These are phyloP conservation scores for Rhombomys opimus DNA, from an alignment of 2,113 vertebrate genomes.

Conservation along the genomic window DNA sequence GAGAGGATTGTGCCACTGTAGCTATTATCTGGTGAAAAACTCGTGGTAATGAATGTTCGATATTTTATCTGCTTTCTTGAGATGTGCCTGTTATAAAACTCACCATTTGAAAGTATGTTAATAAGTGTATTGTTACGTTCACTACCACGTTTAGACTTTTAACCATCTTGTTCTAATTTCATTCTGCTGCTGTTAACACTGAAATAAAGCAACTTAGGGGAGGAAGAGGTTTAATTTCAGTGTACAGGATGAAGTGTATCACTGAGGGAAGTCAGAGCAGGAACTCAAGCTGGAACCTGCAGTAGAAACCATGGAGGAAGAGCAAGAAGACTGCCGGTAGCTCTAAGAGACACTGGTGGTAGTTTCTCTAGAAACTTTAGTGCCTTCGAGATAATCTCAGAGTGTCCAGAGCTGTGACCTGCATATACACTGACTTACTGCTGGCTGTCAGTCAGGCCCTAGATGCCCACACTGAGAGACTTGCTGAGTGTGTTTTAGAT, in stretches of 20 bases:
- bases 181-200: no score
- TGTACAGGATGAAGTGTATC: not conserved
- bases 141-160: conserved; percentile 2
- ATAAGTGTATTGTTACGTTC: not conserved
- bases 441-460: conserved; percentile 5
- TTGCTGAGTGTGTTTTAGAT: conserved; percentile 62
- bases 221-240: not conserved
- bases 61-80: not conserved
- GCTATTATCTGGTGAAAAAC: not conserved
- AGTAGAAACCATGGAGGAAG: not conserved
- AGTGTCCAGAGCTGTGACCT: not conserved
- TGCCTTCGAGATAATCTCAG: not conserved
- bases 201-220: not conserved
- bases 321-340: not conserved
- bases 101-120: not conserved
- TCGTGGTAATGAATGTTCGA: not conserved
- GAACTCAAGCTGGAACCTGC: not conserved
- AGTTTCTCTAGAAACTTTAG: not conserved
- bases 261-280: no score
- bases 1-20: not conserved
- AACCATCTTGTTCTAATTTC: not conserved
- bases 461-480: not conserved
- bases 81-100: not conserved
- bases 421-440: accelerated
- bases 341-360: not conserved